These are phyloP conservation scores for Listronotus bonariensis DNA, from an alignment of 1,140 invertebrate species.

Conservation along the genomic window DNA sequence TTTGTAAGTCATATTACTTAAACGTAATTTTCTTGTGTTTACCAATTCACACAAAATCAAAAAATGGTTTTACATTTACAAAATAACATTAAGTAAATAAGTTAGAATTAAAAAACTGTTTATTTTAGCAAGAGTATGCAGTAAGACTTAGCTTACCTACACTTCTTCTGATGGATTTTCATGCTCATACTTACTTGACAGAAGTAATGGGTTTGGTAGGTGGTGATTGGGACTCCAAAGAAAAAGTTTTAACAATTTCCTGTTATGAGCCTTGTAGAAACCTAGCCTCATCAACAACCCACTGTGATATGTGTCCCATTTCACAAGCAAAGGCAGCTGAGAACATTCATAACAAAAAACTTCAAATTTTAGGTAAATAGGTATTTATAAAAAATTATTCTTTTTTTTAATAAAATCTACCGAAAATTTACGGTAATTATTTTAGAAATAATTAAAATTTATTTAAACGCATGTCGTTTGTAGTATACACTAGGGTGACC, in stretches of 20 bases:
- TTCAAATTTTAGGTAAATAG: constrained; percentile 20
- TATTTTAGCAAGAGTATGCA: constrained; percentile 64
- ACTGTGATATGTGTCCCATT: constrained; percentile 77
- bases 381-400: no score
- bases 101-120: not conserved
- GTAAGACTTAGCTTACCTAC: constrained; percentile 64
- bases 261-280: constrained; percentile 64
- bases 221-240: constrained; percentile 56
- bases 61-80: no score
- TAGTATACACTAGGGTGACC: no score
- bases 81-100: no score
- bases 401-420: no score
- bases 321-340: constrained; percentile 60
- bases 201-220: constrained; percentile 78
- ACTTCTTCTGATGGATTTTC: constrained; percentile 69
- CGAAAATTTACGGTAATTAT: not conserved
- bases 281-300: constrained; percentile 63
- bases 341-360: constrained; percentile 52
- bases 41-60: no score
- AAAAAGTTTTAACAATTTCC: constrained; percentile 55
- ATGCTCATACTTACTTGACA: constrained; percentile 67
- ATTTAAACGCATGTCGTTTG: no score
- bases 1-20: no score
- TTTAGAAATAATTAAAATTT: no score
- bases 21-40: no score